These are phyloP conservation scores for Microtus ochrogaster DNA, from an alignment of 2,113 vertebrate genomes.

Conservation along the genomic window DNA sequence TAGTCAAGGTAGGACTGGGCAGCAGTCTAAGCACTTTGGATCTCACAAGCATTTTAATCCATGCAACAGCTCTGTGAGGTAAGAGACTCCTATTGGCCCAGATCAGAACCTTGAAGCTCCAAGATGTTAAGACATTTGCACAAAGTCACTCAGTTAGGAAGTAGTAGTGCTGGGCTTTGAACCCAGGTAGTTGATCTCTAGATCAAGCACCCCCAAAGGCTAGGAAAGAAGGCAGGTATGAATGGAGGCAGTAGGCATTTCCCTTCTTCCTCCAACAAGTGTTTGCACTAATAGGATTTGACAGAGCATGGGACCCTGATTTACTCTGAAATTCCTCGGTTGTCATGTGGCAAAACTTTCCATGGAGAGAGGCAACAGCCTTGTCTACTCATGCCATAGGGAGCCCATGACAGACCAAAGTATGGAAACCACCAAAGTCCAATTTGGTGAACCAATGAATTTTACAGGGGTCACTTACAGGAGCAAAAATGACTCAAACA, in stretches of 20 bases:
- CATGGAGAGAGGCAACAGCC: not conserved
- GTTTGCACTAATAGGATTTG: not conserved
- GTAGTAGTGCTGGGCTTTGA: constrained; percentile 26
- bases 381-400: not conserved
- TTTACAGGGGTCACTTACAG: not conserved
- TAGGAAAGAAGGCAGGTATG: not conserved
- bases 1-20: not conserved
- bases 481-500: not conserved
- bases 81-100: not conserved
- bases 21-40: not conserved
- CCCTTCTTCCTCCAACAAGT: not conserved
- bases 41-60: not conserved
- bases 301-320: not conserved
- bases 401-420: not conserved
- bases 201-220: not conserved
- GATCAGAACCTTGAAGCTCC: not conserved
- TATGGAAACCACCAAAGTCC: not conserved
- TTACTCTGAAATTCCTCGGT: not conserved
- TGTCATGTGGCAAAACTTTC: not conserved
- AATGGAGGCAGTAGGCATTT: not conserved
- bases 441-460: not conserved
- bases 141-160: not conserved
- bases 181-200: not conserved
- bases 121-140: not conserved
- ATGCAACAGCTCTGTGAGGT: not conserved